Percentiles rank a stretch among this genome's conserved stretches.
phyloP scores from a whole-genome alignment of 2,888 invertebrate genomes.

The Lepidonotus clava region DNA sequence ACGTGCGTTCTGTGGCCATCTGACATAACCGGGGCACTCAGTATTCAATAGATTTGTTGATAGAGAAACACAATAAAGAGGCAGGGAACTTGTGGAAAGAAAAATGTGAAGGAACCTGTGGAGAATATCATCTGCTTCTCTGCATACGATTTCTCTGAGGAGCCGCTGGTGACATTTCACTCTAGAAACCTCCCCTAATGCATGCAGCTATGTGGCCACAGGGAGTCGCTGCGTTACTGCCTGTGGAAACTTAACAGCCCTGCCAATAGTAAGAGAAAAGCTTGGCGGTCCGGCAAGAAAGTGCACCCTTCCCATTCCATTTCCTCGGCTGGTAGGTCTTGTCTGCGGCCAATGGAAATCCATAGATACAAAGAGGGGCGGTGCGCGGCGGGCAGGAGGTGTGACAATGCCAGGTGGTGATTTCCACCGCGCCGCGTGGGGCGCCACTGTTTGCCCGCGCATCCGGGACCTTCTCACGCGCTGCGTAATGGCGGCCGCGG shows the following conservation, averaged over 20 bases:
- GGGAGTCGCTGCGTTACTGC: not conserved
- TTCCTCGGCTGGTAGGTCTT: not conserved
- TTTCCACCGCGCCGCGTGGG: not conserved
- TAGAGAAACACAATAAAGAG: too few species aligned
- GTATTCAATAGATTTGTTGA: too few species aligned
- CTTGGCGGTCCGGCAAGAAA: not conserved
- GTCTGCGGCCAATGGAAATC: conserved; percentile 4
- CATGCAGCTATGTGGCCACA: not conserved
- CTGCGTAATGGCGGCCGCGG: not conserved
- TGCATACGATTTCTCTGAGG: too few species aligned
- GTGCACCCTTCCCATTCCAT: not conserved
- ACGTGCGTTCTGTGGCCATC: too few species aligned
- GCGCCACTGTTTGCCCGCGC: not conserved
- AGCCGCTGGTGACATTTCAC: too few species aligned
- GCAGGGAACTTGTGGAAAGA: too few species aligned
- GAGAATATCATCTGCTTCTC: too few species aligned
- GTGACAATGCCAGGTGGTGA: not conserved
- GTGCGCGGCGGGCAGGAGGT: not conserved
- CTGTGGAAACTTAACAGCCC: not conserved
- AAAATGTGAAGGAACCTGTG: too few species aligned
- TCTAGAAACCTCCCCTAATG: too few species aligned
- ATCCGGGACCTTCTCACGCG: not conserved
- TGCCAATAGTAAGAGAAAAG: not conserved
- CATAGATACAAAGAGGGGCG: conserved; percentile 2
- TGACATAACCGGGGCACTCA: too few species aligned